Conservation (phyloP, 2,113 vertebrate genomes). For the Atrichornis clamosus region DNA sequence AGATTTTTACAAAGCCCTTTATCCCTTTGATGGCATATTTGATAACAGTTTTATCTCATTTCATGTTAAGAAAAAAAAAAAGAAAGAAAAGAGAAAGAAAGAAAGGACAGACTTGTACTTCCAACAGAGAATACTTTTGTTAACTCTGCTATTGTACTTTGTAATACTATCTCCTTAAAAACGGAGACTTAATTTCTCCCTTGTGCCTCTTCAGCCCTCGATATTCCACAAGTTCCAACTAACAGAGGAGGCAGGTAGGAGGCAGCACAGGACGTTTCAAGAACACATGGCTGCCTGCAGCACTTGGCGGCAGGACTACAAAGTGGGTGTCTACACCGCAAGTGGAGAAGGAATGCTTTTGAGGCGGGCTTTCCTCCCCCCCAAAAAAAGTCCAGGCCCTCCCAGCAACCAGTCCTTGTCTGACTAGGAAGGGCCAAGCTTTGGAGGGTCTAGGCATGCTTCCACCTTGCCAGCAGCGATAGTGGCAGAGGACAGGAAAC, state of each 20-base stretch:
- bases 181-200: background rate
- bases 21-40: constrained; percentile 69
- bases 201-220: background rate
- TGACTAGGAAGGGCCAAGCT: background rate
- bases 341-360: background rate
- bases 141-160: constrained; percentile 48
- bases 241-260: constrained; percentile 63
- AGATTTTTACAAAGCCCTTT: constrained; percentile 64
- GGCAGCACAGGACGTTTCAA: constrained; percentile 71
- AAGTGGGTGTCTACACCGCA: background rate
- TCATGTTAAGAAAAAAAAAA: background rate
- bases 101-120: constrained; percentile 21
- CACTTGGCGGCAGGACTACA: background rate
- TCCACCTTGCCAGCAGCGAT: background rate
- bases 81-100: background rate
- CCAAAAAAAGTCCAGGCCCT: background rate
- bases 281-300: constrained; percentile 52
- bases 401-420: background rate
- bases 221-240: background rate
- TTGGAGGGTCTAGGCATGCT: background rate
- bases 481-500: background rate
- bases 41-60: constrained; percentile 70
- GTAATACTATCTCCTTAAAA: constrained; percentile 45
- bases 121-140: constrained; percentile 63
- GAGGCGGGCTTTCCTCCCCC: background rate